Base-by-base conservation (phyloP, 2,113 vertebrate genomes). In the Nibea coibor region DNA sequence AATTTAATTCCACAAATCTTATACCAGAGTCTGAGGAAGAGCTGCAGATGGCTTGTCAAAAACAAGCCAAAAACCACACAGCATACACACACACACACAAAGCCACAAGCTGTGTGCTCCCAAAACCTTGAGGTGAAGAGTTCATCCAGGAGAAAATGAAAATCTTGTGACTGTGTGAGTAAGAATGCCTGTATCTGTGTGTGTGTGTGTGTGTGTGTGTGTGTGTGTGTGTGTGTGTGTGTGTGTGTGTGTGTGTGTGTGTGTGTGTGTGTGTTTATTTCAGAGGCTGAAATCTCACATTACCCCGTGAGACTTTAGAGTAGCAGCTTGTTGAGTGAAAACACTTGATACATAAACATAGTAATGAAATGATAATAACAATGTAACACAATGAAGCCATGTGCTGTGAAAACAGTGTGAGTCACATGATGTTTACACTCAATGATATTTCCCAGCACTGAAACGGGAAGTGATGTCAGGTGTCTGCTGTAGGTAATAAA, bases 91-190 rank as follows among this genome's bases (percentile, higher is more conserved):
- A 35, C 28, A 4, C 28, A 31, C 28, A 31, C 28, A 39, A 8
- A 39, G 7, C 7, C 35, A 39, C 35, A 39, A 35, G 31, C 47
- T 54, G 76, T 63, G 57, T 56, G 51, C 51, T 66, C 16, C 22
- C 26, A 20, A 5, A 28, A 28, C 61, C 31, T 3, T 47, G 76
- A 71, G 48, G 31, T 28, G 12, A 31, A n/a, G 61, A 28, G 22
- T 58, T 61, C 4, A 1, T 12, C 35, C 65, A 14, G 47, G 45
- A 69, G 58, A 14, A 68, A 74, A 81, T 74, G 16, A 24, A 74
- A 47, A 85, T 72, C 82, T 53, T 78, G 76, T 82, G 82, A 85
- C 82, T 67, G 45, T 51, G 28, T 51, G 73, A 59, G 28, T 10
- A 7, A 39, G 17, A 76, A 31, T 6, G 31, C 31, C 31, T 31